Percentiles rank a stretch among this genome's conserved stretches.
These are phyloP conservation scores for Polydrusus pterygomalis DNA, from an alignment of 2,888 invertebrate species.

Conservation along the genomic window DNA sequence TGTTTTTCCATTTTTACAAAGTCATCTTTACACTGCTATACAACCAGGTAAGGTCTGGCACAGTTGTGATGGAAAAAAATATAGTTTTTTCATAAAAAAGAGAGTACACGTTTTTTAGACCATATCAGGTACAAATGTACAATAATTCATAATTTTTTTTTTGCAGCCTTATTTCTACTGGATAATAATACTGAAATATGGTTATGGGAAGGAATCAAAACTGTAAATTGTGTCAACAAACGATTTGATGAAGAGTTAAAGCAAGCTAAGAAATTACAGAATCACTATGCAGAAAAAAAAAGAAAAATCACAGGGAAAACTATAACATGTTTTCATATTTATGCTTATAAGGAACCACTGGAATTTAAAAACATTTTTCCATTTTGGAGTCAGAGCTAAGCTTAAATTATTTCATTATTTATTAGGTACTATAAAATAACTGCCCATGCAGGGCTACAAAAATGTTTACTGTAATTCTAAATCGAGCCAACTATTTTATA, in stretches of 20 bases:
- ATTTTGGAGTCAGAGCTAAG: conserved; percentile 52
- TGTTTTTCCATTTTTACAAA: conserved; percentile 62
- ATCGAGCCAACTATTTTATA: no score
- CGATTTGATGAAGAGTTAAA: conserved; percentile 52
- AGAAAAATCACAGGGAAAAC: conserved; percentile 30
- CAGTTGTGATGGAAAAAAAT: no score
- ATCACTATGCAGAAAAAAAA: conserved; percentile 57
- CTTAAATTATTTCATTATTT: background rate
- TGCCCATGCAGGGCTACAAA: no score
- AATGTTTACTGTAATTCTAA: no score
- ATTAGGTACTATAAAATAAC: no score
- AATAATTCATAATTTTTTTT: conserved; percentile 15
- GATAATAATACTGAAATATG: conserved; percentile 61
- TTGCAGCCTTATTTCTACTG: conserved; percentile 61
- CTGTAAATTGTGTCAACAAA: conserved; percentile 38
- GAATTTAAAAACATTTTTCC: conserved; percentile 62
- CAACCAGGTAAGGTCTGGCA: conserved; percentile 63
- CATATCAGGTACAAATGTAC: no score
- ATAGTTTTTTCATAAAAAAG: no score
- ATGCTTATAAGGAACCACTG: conserved; percentile 57
- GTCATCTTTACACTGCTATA: conserved; percentile 60
- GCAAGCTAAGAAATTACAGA: conserved; percentile 51
- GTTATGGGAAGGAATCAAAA: conserved; percentile 58
- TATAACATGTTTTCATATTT: conserved; percentile 52
- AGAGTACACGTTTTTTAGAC: no score